Conservation (phyloP, 2,113 vertebrate species). For the Recurvirostra avosetta region DNA sequence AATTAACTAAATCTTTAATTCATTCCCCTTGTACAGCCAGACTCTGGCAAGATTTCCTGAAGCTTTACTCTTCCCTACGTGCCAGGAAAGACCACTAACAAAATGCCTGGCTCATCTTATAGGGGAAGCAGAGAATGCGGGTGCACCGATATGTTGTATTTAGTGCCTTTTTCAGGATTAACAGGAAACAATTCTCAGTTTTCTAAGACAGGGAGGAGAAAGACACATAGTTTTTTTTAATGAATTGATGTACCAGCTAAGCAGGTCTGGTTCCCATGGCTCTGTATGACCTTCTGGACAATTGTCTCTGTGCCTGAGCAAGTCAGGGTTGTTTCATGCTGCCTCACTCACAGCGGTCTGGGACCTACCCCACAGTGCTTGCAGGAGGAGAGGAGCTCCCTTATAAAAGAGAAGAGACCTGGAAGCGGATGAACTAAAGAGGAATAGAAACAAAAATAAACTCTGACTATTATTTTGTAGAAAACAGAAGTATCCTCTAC, state of each 20-base stretch:
- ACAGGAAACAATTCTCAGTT: neutral
- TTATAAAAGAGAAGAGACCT: neutral
- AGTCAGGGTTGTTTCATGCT: neutral
- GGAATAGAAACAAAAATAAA: slow-evolving; percentile 19
- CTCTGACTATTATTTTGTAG: neutral
- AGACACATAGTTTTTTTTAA: rapidly evolving
- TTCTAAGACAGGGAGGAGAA: neutral
- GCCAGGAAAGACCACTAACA: neutral
- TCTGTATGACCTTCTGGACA: neutral
- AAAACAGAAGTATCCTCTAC: neutral
- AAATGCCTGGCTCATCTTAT: neutral
- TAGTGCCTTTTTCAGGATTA: neutral
- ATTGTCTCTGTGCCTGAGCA: neutral
- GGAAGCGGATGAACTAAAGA: neutral
- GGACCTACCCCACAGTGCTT: neutral
- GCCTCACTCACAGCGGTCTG: rapidly evolving
- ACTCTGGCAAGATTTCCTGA: neutral
- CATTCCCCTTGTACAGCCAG: neutral
- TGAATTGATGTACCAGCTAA: neutral
- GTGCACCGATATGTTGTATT: neutral
- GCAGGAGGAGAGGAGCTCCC: neutral
- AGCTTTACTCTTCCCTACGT: neutral
- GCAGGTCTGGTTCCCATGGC: neutral
- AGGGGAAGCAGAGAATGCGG: neutral
- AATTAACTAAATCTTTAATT: neutral